phyloP scores from a whole-genome alignment of 64 coral and sea anemone species.

The Montipora capricornis region DNA sequence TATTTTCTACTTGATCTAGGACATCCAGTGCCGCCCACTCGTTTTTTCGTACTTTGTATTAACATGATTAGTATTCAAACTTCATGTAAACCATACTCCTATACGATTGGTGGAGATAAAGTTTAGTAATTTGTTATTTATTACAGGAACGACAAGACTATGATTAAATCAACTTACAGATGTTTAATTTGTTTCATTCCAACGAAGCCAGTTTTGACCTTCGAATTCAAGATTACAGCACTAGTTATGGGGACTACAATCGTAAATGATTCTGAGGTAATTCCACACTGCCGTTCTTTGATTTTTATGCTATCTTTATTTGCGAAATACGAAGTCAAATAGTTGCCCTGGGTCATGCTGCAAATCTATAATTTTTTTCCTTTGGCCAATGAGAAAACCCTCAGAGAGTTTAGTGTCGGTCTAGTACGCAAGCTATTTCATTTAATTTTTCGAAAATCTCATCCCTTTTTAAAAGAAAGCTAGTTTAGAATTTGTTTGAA shows the following conservation, averaged over 20 bases:
- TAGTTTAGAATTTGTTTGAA: not conserved
- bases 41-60: constrained; percentile 17
- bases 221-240: not conserved
- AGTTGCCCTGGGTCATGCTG: not conserved
- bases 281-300: not conserved
- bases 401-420: too few species aligned
- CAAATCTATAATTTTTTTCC: not conserved
- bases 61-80: constrained; percentile 39
- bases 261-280: not conserved
- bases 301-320: too few species aligned
- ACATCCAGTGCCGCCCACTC: not conserved
- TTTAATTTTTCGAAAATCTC: not conserved
- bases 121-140: constrained; percentile 37
- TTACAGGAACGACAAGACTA: constrained; percentile 10
- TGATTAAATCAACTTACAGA: constrained; percentile 25
- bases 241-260: not conserved
- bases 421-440: not conserved
- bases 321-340: not conserved
- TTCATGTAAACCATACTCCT: not conserved
- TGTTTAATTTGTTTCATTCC: constrained; percentile 16
- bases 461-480: not conserved
- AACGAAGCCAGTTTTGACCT: constrained; percentile 26
- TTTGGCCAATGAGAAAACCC: not conserved
- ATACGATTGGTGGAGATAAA: not conserved
- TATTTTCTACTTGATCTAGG: not conserved